These are phyloP conservation scores for Galeruca laticollis DNA, from an alignment of 2,888 invertebrate genomes.

Conservation along the genomic window DNA sequence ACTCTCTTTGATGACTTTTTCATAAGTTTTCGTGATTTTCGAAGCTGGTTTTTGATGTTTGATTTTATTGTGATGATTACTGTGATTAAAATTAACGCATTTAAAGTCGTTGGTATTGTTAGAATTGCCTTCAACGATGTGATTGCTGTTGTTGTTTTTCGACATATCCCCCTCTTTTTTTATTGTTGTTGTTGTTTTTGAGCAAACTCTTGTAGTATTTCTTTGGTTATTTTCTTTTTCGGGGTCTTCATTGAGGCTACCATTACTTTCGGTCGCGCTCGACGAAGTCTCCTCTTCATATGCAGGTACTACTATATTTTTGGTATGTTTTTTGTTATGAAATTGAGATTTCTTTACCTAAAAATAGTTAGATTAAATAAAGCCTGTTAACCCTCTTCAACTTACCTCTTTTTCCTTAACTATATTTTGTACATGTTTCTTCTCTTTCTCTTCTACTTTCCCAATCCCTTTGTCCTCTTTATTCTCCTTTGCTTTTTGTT, in stretches of 20 bases:
- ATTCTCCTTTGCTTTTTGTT: slow-evolving; percentile 43
- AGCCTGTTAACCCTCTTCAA: slow-evolving; percentile 44
- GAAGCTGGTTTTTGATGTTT: slow-evolving; percentile 40
- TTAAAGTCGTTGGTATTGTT: slow-evolving; percentile 45
- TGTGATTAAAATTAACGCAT: slow-evolving; percentile 39
- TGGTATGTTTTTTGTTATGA: slow-evolving; percentile 53
- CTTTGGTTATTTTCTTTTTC: slow-evolving; percentile 56
- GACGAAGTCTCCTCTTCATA: slow-evolving; percentile 78
- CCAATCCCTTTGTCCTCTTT: slow-evolving; percentile 37
- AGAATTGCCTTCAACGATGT: slow-evolving; percentile 37
- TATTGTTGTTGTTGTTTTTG: slow-evolving; percentile 46
- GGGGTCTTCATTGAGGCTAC: slow-evolving; percentile 59
- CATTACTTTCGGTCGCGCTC: slow-evolving; percentile 78
- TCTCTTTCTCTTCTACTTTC: slow-evolving; percentile 38
- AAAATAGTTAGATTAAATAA: background rate
- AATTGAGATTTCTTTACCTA: slow-evolving; percentile 47
- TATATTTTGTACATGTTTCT: slow-evolving; percentile 39
- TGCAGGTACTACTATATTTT: slow-evolving; percentile 57
- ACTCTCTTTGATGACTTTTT: slow-evolving; percentile 42
- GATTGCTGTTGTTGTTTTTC: slow-evolving; percentile 25
- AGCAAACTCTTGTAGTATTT: slow-evolving; percentile 48
- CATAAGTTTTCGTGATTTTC: slow-evolving; percentile 41
- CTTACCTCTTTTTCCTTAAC: slow-evolving; percentile 55
- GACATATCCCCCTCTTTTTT: slow-evolving; percentile 16
- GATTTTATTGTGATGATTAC: slow-evolving; percentile 34